Conservation (phyloP, 2,888 invertebrate species). For the Volucella zonaria region DNA sequence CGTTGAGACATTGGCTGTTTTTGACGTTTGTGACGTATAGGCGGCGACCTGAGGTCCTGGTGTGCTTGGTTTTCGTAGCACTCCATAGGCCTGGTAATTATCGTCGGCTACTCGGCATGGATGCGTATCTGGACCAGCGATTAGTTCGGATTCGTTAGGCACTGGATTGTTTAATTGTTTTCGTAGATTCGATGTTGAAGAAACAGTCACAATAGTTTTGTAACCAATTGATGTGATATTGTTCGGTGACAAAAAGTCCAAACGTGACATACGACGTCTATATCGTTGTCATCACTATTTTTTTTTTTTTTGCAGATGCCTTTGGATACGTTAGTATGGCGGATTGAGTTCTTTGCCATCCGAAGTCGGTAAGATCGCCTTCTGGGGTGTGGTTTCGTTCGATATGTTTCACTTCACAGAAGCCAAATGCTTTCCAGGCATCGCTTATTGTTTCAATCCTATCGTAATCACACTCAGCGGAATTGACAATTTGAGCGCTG, state of each 20-base stretch:
- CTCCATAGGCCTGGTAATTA: too few species aligned
- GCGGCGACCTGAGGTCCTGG: too few species aligned
- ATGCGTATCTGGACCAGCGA: constrained; percentile 85
- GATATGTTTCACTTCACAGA: too few species aligned
- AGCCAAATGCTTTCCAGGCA: constrained; percentile 92
- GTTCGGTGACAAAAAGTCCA: constrained; percentile 91
- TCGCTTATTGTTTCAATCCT: constrained; percentile 89
- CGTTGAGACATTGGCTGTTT: constrained; percentile 63
- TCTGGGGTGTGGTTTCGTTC: too few species aligned
- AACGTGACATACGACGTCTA: constrained; percentile 88
- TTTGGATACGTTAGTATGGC: constrained; percentile 82
- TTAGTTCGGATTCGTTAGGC: constrained; percentile 91
- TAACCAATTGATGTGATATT: constrained; percentile 88
- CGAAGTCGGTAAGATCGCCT: too few species aligned
- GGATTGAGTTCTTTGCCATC: constrained; percentile 80
- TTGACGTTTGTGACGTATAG: constrained; percentile 74
- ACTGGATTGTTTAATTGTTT: constrained; percentile 79
- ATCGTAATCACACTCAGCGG: constrained; percentile 85
- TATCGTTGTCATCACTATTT: constrained; percentile 79
- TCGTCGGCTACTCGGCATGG: too few species aligned
- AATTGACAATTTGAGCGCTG: constrained; percentile 56
- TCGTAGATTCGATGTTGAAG: constrained; percentile 82
- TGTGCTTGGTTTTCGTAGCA: too few species aligned
- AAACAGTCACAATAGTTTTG: constrained; percentile 87
- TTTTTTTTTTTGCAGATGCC: constrained; percentile 77